phyloP scores from a whole-genome alignment of 2,888 invertebrate genomes.

The Eupithecia subumbrata region DNA sequence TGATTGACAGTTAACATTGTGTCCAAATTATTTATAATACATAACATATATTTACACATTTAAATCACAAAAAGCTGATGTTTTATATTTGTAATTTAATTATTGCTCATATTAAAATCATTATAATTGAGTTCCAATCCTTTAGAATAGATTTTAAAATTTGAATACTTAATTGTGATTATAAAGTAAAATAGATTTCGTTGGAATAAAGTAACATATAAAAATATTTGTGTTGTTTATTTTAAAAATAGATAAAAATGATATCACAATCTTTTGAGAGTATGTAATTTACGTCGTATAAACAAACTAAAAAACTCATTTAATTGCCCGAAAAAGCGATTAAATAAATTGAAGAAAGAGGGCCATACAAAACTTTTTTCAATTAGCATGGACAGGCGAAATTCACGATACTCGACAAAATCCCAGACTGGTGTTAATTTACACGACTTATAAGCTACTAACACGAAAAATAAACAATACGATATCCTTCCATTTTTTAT shows the following conservation, averaged over 20 bases:
- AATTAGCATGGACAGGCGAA: conserved; percentile 67
- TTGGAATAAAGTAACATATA: conserved; percentile 72
- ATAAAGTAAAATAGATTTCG: conserved; percentile 69
- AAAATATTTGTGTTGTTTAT: conserved; percentile 43
- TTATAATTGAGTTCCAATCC: not conserved
- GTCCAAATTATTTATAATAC: conserved; percentile 1
- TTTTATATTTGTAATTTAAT: not conserved
- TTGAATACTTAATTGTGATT: conserved; percentile 63
- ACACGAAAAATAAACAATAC: conserved; percentile 82
- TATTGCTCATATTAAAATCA: not conserved
- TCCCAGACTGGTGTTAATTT: conserved; percentile 76
- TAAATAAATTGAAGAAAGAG: conserved; percentile 45
- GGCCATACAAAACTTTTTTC: conserved; percentile 46
- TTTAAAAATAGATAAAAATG: conserved; percentile 17
- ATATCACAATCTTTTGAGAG: conserved; percentile 2
- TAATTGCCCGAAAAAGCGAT: conserved; percentile 27
- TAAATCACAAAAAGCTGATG: not conserved
- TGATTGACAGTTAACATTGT: conserved; percentile 2
- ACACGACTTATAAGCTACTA: conserved; percentile 81
- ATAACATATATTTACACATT: not conserved
- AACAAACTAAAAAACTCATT: conserved; percentile 23
- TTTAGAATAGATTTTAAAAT: conserved; percentile 1
- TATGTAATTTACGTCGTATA: conserved; percentile 8
- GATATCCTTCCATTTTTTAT: conserved; percentile 82
- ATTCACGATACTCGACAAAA: conserved; percentile 65